A percentile compares a stretch with the other conserved stretches of the same genome.
These are phyloP conservation scores for Meloe dianella DNA, from an alignment of 2,888 invertebrate genomes.

Conservation along the genomic window DNA sequence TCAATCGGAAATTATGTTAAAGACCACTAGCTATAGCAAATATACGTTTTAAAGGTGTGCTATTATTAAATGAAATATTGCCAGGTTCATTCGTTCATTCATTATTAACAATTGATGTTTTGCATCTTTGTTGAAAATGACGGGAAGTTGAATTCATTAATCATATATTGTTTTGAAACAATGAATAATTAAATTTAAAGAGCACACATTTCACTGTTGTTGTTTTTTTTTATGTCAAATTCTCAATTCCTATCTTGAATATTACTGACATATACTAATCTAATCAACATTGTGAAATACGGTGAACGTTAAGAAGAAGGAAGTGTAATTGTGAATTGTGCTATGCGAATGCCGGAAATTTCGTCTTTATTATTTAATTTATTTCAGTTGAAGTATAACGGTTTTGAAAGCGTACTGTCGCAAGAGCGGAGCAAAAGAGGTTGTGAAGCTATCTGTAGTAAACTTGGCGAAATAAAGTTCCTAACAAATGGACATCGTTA, in stretches of 20 bases:
- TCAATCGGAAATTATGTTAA: neutral
- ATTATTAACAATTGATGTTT: neutral
- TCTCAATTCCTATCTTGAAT: neutral
- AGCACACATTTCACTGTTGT: neutral
- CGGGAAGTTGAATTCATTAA: neutral
- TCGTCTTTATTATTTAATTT: slow-evolving; percentile 23
- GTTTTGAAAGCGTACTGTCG: slow-evolving; percentile 16
- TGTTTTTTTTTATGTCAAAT: neutral
- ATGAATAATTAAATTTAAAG: neutral
- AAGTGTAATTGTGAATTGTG: slow-evolving; percentile 7
- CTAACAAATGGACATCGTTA: slow-evolving; percentile 46
- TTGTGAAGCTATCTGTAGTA: slow-evolving; percentile 28
- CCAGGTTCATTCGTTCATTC: neutral
- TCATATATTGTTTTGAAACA: neutral
- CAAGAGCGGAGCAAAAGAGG: slow-evolving; percentile 24
- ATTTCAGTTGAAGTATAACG: slow-evolving; percentile 19
- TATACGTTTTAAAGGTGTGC: too few relatives aligned
- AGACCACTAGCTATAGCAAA: too few relatives aligned
- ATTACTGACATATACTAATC: slow-evolving; percentile 6
- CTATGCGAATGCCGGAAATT: slow-evolving; percentile 12
- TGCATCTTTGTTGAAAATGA: neutral
- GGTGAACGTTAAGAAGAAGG: neutral
- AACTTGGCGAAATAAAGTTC: slow-evolving; percentile 41
- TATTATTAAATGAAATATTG: too few relatives aligned
- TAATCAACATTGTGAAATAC: neutral